Conservation (phyloP, 2,797 vertebrate genomes). For the Capromys pilorides region DNA sequence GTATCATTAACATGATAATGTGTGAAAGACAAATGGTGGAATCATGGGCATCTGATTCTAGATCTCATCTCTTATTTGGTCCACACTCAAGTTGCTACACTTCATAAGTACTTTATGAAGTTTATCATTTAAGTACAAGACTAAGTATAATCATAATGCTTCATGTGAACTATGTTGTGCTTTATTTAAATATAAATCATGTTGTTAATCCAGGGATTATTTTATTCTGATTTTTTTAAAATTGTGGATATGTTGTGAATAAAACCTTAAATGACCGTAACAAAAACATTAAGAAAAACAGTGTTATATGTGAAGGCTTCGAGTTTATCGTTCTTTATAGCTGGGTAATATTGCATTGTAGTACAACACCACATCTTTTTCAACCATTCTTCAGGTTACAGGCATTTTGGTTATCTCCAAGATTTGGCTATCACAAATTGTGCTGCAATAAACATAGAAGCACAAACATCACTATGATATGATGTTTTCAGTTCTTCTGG, state of each 20-base stretch:
- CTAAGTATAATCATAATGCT: not conserved
- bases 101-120: constrained; percentile 5
- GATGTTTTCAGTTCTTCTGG: too few species aligned
- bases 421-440: too few species aligned
- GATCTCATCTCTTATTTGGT: not conserved
- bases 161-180: not conserved
- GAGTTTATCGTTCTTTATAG: too few species aligned
- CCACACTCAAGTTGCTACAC: not conserved
- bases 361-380: too few species aligned
- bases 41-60: not conserved
- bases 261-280: not conserved
- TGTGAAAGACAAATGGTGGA: not conserved
- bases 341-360: too few species aligned
- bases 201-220: not conserved
- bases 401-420: too few species aligned
- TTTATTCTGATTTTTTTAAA: not conserved
- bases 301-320: not conserved
- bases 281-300: constrained; percentile 7
- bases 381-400: too few species aligned
- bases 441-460: too few species aligned
- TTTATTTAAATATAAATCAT: constrained; percentile 8
- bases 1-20: not conserved
- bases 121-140: constrained; percentile 6
- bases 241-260: not conserved
- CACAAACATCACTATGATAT: too few species aligned